A percentile compares a stretch with the other conserved stretches of the same genome.
Conservation (phyloP, 2,888 invertebrate genomes). For the Malachius bipustulatus region DNA sequence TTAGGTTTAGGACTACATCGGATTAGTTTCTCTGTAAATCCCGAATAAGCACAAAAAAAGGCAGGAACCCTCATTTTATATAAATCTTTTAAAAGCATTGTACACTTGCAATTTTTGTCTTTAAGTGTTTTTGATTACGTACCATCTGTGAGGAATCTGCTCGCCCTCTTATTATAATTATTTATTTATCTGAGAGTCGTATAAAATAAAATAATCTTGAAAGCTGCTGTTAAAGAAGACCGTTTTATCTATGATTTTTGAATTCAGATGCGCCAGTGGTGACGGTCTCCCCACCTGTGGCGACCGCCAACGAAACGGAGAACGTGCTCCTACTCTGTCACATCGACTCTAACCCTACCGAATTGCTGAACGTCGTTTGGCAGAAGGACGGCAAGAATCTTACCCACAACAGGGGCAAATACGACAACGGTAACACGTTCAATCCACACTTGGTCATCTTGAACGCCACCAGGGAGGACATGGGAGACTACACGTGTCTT, state of each 20-base stretch:
- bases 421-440: slow-evolving; percentile 62
- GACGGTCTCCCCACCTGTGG: slow-evolving; percentile 57
- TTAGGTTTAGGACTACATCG: no score
- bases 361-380: slow-evolving; percentile 66
- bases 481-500: slow-evolving; percentile 75
- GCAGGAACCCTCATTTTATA: not conserved
- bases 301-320: slow-evolving; percentile 69
- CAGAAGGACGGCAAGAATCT: slow-evolving; percentile 57
- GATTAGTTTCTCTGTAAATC: no score
- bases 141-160: no score
- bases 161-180: no score
- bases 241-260: no score
- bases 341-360: slow-evolving; percentile 78
- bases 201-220: no score
- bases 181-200: no score
- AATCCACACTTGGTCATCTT: slow-evolving; percentile 67
- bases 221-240: no score
- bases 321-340: slow-evolving; percentile 55
- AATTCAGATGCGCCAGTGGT: slow-evolving; percentile 81
- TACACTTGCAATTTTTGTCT: no score
- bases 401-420: slow-evolving; percentile 47
- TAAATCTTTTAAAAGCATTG: no score
- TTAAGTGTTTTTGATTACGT: slow-evolving; percentile 1
- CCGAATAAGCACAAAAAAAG: no score
- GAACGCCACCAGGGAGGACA: slow-evolving; percentile 63